These are phyloP conservation scores for Pollenia amentaria DNA, from an alignment of 2,888 invertebrate genomes.

Conservation along the genomic window DNA sequence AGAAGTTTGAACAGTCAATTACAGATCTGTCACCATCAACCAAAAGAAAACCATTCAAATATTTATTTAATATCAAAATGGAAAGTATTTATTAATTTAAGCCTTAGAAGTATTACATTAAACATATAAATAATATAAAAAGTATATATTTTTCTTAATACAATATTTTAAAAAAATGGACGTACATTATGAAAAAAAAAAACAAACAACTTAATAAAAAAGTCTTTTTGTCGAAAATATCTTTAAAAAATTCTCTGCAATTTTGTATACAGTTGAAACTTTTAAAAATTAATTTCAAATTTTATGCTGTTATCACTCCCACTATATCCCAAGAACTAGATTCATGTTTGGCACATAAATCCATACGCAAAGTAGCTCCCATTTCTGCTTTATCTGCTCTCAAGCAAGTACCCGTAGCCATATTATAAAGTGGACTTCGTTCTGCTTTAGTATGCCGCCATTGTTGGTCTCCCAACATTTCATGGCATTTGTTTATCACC, in stretches of 20 bases:
- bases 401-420: constrained; percentile 93
- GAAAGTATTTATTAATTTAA: constrained; percentile 26
- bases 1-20: too few relatives aligned
- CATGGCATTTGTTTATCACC: constrained; percentile 95
- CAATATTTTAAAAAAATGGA: constrained; percentile 29
- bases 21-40: too few relatives aligned
- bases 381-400: constrained; percentile 85
- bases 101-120: constrained; percentile 27
- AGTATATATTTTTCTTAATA: not conserved
- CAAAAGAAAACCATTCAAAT: too few relatives aligned
- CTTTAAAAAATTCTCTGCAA: not conserved
- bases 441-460: constrained; percentile 93
- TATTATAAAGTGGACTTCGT: constrained; percentile 92
- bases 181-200: constrained; percentile 30
- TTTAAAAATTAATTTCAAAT: not conserved
- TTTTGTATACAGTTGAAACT: not conserved
- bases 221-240: constrained; percentile 31
- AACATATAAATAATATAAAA: constrained; percentile 24
- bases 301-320: constrained; percentile 42
- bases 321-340: constrained; percentile 75
- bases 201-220: not conserved
- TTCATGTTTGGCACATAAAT: constrained; percentile 86
- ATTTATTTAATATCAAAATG: constrained; percentile 4
- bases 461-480: constrained; percentile 95
- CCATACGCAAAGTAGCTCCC: constrained; percentile 86